phyloP scores from a whole-genome alignment of 2,888 invertebrate genomes.

The Drosophila siamana region DNA sequence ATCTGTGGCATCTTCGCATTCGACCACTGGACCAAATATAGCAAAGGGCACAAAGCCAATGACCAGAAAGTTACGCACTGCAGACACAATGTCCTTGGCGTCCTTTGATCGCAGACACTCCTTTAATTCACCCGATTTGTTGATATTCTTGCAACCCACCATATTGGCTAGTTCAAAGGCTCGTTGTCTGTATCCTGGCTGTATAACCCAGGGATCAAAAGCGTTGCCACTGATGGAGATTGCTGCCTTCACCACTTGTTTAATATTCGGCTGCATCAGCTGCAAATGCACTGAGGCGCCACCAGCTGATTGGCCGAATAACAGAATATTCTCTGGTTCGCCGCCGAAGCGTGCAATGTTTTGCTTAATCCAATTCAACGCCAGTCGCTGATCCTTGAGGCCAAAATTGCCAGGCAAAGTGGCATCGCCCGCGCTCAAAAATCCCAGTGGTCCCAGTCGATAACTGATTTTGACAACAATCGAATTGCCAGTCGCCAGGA shows the following conservation, averaged over 20 bases:
- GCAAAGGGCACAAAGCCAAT: conserved; percentile 11
- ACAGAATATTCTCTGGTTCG: conserved; percentile 81
- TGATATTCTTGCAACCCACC: background rate
- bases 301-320: conserved; percentile 13
- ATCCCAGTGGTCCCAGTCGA: conserved; percentile 90
- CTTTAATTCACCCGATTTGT: background rate
- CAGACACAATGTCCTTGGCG: conserved; percentile 9
- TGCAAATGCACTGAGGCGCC: conserved; percentile 87
- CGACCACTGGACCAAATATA: conserved; percentile 9
- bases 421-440: conserved; percentile 87
- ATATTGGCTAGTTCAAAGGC: conserved; percentile 3
- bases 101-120: conserved; percentile 8
- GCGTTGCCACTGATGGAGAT: conserved; percentile 22
- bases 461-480: conserved; percentile 86
- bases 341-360: conserved; percentile 91
- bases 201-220: conserved; percentile 2
- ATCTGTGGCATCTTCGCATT: background rate
- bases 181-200: background rate
- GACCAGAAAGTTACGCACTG: conserved; percentile 5
- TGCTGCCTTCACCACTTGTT: conserved; percentile 42
- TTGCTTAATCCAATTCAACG: conserved; percentile 89
- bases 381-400: conserved; percentile 81
- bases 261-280: conserved; percentile 84
- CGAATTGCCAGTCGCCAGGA: conserved; percentile 88
- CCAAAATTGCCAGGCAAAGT: conserved; percentile 15